Evolutionary conservation across 2,797 vertebrate species (phyloP).

Genomic region (Molossus molossus): DNA sequence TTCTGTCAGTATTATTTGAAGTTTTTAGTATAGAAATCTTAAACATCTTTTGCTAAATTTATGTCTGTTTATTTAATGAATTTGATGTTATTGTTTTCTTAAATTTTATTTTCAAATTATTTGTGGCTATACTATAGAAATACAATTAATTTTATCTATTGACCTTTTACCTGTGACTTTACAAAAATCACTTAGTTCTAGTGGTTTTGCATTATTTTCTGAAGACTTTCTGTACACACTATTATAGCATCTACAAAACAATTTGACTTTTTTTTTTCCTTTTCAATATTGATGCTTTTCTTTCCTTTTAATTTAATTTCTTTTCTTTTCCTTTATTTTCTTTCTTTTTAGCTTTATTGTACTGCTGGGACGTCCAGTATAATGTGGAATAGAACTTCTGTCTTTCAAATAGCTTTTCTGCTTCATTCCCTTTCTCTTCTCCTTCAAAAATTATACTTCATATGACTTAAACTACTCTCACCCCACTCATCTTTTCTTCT

Average conservation of each 20-base stretch:
- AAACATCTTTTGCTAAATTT: neutral
- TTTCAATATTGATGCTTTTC: neutral
- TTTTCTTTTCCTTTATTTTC: neutral
- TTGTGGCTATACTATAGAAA: conserved; percentile 33
- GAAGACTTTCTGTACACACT: neutral
- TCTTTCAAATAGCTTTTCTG: conserved; percentile 45
- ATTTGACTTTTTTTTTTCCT: neutral
- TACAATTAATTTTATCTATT: conserved; percentile 14
- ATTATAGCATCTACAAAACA: neutral
- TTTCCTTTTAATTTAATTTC: neutral
- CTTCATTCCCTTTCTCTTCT: neutral
- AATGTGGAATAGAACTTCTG: neutral
- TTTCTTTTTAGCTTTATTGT: neutral
- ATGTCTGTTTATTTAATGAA: neutral
- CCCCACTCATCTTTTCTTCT: neutral
- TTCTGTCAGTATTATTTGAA: neutral
- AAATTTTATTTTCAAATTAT: conserved; percentile 47
- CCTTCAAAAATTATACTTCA: neutral
- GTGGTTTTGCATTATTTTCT: conserved; percentile 27
- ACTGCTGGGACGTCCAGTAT: neutral
- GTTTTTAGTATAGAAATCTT: neutral
- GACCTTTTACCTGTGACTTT: neutral
- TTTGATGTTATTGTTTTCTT: conserved; percentile 31
- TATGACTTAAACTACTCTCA: neutral
- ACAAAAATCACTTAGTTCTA: conserved; percentile 10